A percentile compares a stretch with the other conserved stretches of the same genome.
phyloP scores from a whole-genome alignment of 2,888 invertebrate species.

The Hypomecis punctinalis region DNA sequence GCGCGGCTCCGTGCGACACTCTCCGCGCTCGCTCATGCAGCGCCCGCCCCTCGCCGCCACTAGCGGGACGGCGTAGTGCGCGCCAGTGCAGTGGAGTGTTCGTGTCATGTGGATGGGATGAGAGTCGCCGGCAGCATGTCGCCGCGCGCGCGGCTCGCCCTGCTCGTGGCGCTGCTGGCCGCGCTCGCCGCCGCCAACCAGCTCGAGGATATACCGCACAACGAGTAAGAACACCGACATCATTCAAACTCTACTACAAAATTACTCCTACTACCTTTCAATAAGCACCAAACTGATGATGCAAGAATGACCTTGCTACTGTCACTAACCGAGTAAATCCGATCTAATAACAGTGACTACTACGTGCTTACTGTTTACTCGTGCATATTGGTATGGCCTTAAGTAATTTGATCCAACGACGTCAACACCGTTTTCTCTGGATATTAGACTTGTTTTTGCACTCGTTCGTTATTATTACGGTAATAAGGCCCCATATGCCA shows the following conservation, averaged over 20 bases:
- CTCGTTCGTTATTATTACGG: slow-evolving; percentile 35
- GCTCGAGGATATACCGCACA: slow-evolving; percentile 95
- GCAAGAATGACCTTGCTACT: slow-evolving; percentile 17
- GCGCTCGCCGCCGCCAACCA: slow-evolving; percentile 87
- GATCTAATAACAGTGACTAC: background rate
- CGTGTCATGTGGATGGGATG: slow-evolving; percentile 77
- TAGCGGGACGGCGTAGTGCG: slow-evolving; percentile 66
- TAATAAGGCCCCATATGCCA: slow-evolving; percentile 25
- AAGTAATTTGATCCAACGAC: slow-evolving; percentile 18
- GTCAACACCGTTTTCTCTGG: slow-evolving; percentile 1
- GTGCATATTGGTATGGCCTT: background rate
- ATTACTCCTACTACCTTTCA: background rate
- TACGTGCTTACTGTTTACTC: background rate
- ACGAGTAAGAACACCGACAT: slow-evolving; percentile 88
- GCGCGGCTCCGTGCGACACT: slow-evolving; percentile 56
- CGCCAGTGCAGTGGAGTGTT: slow-evolving; percentile 63
- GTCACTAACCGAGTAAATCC: slow-evolving; percentile 2
- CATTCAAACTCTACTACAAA: background rate
- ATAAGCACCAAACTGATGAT: slow-evolving; percentile 11
- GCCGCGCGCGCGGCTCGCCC: slow-evolving; percentile 65
- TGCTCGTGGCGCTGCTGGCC: slow-evolving; percentile 68
- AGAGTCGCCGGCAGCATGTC: slow-evolving; percentile 69
- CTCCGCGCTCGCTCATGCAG: slow-evolving; percentile 62
- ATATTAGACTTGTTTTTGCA: slow-evolving; percentile 33
- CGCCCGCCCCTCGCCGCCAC: slow-evolving; percentile 62